A percentile compares a stretch with the other conserved stretches of the same genome.
Conservation (phyloP, 2,888 invertebrate genomes). For the Macrophya alboannulata region DNA sequence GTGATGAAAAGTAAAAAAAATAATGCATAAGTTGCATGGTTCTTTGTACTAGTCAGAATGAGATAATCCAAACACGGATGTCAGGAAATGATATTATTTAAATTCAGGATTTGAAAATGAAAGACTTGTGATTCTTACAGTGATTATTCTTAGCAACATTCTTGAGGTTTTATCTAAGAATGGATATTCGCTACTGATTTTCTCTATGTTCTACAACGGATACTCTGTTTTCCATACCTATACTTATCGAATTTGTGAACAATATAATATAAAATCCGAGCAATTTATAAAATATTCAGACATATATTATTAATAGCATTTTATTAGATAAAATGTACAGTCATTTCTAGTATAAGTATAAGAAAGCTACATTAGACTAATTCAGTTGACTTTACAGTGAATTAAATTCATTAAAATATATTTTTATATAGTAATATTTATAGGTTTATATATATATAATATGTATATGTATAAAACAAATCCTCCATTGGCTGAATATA, state of each 20-base stretch:
- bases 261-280: not conserved
- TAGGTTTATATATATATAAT: constrained; percentile 22
- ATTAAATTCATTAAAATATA: constrained; percentile 74
- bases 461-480: constrained; percentile 71
- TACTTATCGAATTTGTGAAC: not conserved
- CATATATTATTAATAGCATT: constrained; percentile 69
- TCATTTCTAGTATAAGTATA: constrained; percentile 74
- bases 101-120: no score
- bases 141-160: no score
- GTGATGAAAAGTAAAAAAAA: no score
- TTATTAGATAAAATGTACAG: constrained; percentile 80
- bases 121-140: no score
- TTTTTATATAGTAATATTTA: constrained; percentile 63
- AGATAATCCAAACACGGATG: no score
- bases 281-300: constrained; percentile 3
- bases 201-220: no score
- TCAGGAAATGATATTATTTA: no score
- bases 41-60: no score
- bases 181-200: no score
- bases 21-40: no score
- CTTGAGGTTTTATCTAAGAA: no score
- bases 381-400: constrained; percentile 78
- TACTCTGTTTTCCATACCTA: not conserved
- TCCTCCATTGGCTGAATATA: constrained; percentile 78
- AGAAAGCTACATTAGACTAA: constrained; percentile 79